Evolutionary conservation across 2,888 invertebrate species (phyloP), one percentile per base, ranked within the genome.

Genomic region (Steinernema scapterisci): DNA sequence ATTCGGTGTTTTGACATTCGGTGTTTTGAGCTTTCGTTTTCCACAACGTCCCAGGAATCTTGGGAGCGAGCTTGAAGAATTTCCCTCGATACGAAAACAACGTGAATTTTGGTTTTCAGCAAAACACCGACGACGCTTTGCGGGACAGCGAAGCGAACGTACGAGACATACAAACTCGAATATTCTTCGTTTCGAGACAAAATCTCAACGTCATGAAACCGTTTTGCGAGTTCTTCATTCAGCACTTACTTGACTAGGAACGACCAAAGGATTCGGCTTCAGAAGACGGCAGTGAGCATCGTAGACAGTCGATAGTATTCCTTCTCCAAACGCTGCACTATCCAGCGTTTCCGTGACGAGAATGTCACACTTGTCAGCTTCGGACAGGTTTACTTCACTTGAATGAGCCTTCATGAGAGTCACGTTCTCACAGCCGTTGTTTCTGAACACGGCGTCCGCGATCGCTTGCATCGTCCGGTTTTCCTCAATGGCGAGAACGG

Each of bases 271-370:
- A 31, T 52, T 52, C 43, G 70, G 56, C 27, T 54, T 74, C 16
- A 77, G 25, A 13, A 77, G 76, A 5, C 73, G 70, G n/a, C 73
- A 45, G 31, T 73, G 76, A 5, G 77, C 77, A 27, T 77, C 75
- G 2, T 71, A 45, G 19, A 77, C 73, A 16, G 73, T 77, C 16
- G 51, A 44, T 0, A 73, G 71, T 19, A 77, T 77, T n/a, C 71
- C 45, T 44, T 77, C 77, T 0, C 77, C 77, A 46, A 77, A 77
- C 16, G 76, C 52, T 23, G 76, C 77, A 45, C 76, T 76, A 46
- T 77, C 77, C 23, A 77, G 23, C 44, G 77, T 77, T 52, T 77
- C 77, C 0, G 73, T 77, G 11, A 77, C 75, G 11, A 77, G 54
- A 52, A 77, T 43, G 70, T 77, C 72, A 31, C 72, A 76, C 7